A percentile compares a stretch with the other conserved stretches of the same genome.
phyloP scores from a whole-genome alignment of 2,113 vertebrate species.

The Myocastor coypus region DNA sequence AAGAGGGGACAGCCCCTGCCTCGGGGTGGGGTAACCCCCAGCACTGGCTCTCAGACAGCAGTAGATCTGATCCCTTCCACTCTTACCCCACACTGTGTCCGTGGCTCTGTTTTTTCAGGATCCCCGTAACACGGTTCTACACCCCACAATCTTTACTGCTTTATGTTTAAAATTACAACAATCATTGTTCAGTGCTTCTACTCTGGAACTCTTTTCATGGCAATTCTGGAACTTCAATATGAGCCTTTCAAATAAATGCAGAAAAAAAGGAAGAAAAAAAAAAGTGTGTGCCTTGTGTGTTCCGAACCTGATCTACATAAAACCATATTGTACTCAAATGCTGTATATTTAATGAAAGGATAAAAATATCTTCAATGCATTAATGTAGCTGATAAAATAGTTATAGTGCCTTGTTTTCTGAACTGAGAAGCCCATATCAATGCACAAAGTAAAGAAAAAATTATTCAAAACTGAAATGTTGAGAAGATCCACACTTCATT shows the following conservation, averaged over 20 bases:
- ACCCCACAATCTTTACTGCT: slow-evolving; percentile 42
- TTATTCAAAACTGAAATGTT: background rate
- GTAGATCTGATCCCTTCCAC: background rate
- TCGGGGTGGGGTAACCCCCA: background rate
- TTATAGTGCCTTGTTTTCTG: slow-evolving; percentile 78
- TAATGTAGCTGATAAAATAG: slow-evolving; percentile 65
- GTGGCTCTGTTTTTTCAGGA: background rate
- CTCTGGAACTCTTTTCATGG: slow-evolving; percentile 57
- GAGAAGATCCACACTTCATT: background rate
- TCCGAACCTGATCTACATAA: slow-evolving; percentile 77
- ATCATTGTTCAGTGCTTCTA: slow-evolving; percentile 32
- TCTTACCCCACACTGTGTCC: background rate
- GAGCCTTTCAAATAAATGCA: slow-evolving; percentile 74
- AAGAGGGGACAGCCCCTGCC: background rate
- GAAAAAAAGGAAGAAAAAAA: slow-evolving; percentile 1
- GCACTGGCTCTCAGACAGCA: background rate
- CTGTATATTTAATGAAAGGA: slow-evolving; percentile 70
- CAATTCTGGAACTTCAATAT: slow-evolving; percentile 47
- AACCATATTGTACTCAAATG: slow-evolving; percentile 77
- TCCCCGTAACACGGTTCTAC: slow-evolving; percentile 52
- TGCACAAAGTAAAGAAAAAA: slow-evolving; percentile 9
- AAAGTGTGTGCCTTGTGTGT: slow-evolving; percentile 82
- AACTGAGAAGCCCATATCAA: slow-evolving; percentile 53
- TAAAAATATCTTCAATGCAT: slow-evolving; percentile 65
- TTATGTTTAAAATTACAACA: slow-evolving; percentile 48